phyloP scores from a whole-genome alignment of 2,888 invertebrate species.

The Sialis fuliginosa region DNA sequence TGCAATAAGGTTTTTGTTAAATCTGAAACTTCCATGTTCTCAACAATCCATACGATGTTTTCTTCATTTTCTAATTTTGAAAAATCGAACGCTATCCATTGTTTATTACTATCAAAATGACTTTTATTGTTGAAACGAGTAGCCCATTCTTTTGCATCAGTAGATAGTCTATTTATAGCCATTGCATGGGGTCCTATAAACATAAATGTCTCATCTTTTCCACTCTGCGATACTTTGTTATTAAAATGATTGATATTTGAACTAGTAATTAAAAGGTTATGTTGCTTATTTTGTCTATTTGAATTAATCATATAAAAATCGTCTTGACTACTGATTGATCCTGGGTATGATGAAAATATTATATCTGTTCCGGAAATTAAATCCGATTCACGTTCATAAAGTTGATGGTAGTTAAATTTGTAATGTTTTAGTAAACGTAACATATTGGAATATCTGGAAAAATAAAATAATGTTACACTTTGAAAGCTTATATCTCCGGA shows the following conservation, averaged over 20 bases:
- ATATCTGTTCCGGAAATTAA: conserved; percentile 48
- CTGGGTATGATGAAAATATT: conserved; percentile 72
- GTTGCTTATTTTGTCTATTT: conserved; percentile 23
- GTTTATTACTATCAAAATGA: conserved; percentile 70
- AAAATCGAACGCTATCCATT: conserved; percentile 65
- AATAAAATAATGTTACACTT: conserved; percentile 1
- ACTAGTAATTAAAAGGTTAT: conserved; percentile 49
- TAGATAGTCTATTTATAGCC: conserved; percentile 67
- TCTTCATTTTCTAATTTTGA: conserved; percentile 3
- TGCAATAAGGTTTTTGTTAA: conserved; percentile 41
- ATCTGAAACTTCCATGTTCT: conserved; percentile 44
- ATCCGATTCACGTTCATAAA: conserved; percentile 27
- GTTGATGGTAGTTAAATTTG: conserved; percentile 54
- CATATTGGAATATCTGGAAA: conserved; percentile 57
- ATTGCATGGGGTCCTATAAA: conserved; percentile 54
- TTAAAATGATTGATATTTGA: conserved; percentile 65
- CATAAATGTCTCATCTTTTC: conserved; percentile 17
- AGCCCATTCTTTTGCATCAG: conserved; percentile 56
- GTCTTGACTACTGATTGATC: conserved; percentile 62
- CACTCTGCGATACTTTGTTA: conserved; percentile 44
- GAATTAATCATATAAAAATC: conserved; percentile 51
- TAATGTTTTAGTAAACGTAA: conserved; percentile 70
- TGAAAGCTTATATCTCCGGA: no score
- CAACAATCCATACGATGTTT: conserved; percentile 55
- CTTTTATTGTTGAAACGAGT: conserved; percentile 46